phyloP scores from a whole-genome alignment of 2,113 vertebrate genomes.

The Anhinga rufa region DNA sequence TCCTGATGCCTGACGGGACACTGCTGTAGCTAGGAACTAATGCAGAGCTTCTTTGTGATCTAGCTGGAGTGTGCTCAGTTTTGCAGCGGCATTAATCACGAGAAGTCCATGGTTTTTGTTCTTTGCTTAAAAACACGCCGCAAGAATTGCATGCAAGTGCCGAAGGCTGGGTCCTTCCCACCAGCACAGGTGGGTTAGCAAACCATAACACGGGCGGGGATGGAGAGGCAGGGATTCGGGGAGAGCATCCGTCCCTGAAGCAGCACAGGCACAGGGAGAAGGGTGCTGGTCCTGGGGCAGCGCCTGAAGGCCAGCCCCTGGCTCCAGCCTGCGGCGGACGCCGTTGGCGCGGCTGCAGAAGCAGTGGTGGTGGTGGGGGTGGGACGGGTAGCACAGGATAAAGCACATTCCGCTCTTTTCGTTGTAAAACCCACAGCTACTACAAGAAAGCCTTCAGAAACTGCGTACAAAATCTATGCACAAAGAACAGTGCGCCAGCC shows the following conservation, averaged over 20 bases:
- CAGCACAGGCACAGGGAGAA: not conserved
- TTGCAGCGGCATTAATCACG: not conserved
- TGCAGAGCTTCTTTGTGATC: not conserved
- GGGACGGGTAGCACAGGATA: not conserved
- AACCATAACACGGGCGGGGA: rapidly evolving
- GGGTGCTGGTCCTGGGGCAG: not conserved
- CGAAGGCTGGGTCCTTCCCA: not conserved
- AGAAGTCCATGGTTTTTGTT: not conserved
- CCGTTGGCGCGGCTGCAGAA: not conserved
- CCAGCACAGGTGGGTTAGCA: too few relatives aligned
- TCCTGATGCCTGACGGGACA: not conserved
- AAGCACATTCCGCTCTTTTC: not conserved
- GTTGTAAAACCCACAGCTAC: not conserved
- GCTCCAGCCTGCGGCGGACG: not conserved
- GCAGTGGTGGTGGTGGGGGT: not conserved
- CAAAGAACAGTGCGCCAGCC: not conserved
- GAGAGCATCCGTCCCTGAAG: not conserved
- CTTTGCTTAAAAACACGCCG: not conserved
- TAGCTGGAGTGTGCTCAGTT: not conserved
- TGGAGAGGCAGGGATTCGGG: not conserved
- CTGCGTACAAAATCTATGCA: rapidly evolving
- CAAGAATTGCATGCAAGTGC: not conserved
- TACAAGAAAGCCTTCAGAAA: not conserved
- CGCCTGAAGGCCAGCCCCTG: not conserved
- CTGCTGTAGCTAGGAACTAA: too few relatives aligned